A percentile compares a stretch with the other conserved stretches of the same genome.
Conservation (phyloP, 2,113 vertebrate species). For the Pelusios castaneus region DNA sequence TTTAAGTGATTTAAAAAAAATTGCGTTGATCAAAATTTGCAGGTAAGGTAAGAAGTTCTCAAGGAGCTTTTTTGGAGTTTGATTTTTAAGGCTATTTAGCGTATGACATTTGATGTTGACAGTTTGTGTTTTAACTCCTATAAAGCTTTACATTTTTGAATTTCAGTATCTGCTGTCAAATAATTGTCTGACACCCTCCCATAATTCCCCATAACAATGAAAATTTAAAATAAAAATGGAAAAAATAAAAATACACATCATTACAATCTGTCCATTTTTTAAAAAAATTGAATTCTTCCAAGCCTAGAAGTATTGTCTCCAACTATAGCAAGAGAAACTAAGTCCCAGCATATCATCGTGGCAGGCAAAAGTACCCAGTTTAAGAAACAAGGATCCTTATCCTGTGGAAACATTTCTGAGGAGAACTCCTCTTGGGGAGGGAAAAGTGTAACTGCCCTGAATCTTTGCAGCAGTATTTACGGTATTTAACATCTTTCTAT, state of each 20-base stretch:
- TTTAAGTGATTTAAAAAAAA: neutral
- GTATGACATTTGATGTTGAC: neutral
- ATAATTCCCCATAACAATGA: neutral
- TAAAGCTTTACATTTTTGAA: neutral
- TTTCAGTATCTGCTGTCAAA: neutral
- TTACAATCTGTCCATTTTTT: neutral
- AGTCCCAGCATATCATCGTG: neutral
- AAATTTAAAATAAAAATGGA: neutral
- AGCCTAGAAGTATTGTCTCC: neutral
- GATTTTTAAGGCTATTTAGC: neutral
- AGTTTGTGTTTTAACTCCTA: too few relatives aligned
- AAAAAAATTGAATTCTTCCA: neutral
- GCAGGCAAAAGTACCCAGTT: neutral
- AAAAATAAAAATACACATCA: neutral
- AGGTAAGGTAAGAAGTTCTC: neutral
- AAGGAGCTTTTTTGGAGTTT: neutral
- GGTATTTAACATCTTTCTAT: too few relatives aligned
- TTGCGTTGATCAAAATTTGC: neutral
- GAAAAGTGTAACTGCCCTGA: neutral
- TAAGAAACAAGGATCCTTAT: rapidly evolving
- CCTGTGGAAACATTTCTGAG: rapidly evolving
- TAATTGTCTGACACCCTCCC: too few relatives aligned
- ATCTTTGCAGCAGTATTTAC: too few relatives aligned
- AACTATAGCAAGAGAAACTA: neutral
- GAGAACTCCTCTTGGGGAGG: rapidly evolving